Percentiles rank a stretch among this genome's conserved stretches.
These are phyloP conservation scores for Acanthopleura granulata DNA, from an alignment of 2,888 invertebrate genomes.

Conservation along the genomic window DNA sequence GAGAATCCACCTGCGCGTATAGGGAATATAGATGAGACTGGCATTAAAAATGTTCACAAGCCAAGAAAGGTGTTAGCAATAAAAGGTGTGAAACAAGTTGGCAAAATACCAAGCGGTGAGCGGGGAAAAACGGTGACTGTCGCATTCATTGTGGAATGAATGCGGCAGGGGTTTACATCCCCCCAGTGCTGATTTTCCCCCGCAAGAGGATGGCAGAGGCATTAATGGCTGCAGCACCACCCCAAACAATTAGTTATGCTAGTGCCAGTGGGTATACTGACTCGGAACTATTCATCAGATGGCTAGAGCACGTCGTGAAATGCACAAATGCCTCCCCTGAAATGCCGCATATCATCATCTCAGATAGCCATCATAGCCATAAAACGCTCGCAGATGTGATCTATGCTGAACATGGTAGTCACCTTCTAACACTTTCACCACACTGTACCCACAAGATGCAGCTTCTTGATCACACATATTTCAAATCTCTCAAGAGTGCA, in stretches of 20 bases:
- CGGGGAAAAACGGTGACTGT: too few species aligned
- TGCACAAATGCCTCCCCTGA: conserved; percentile 41
- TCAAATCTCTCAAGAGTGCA: conserved; percentile 40
- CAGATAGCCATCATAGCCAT: conserved; percentile 64
- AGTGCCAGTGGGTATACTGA: conserved; percentile 58
- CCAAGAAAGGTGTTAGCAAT: conserved; percentile 28
- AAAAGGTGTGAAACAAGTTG: too few species aligned
- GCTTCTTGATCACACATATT: conserved; percentile 44
- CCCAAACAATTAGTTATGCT: conserved; percentile 50
- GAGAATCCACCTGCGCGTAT: conserved; percentile 12
- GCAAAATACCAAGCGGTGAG: too few species aligned
- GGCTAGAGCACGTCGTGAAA: conserved; percentile 66
- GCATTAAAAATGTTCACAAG: conserved; percentile 32
- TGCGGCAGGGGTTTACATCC: too few species aligned
- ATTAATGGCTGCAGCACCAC: conserved; percentile 53
- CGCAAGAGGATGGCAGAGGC: conserved; percentile 52
- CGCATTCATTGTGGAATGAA: too few species aligned
- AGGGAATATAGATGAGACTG: conserved; percentile 37
- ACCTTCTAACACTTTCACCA: conserved; percentile 63
- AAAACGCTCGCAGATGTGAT: conserved; percentile 52
- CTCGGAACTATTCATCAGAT: conserved; percentile 39
- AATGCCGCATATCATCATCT: conserved; percentile 52
- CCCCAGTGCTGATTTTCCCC: conserved; percentile 51
- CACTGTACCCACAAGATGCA: conserved; percentile 61
- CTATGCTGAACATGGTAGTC: conserved; percentile 53